A percentile compares a stretch with the other conserved stretches of the same genome.
Conservation (phyloP, 2,888 invertebrate genomes). For the Aporophyla nigra region DNA sequence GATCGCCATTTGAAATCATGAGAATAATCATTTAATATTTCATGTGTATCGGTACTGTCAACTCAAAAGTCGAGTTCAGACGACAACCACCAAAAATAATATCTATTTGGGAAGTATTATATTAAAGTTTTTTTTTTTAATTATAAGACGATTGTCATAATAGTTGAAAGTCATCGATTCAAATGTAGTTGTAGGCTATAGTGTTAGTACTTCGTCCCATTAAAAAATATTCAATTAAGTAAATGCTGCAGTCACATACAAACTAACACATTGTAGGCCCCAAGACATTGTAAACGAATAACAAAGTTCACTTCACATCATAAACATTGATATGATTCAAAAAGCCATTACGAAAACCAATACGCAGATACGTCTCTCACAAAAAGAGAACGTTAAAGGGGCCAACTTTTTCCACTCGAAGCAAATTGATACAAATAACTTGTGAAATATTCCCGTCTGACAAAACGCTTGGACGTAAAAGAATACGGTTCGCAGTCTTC, state of each 20-base stretch:
- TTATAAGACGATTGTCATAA: background rate
- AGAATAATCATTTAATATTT: background rate
- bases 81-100: background rate
- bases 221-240: background rate
- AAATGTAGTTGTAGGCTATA: background rate
- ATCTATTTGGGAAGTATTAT: background rate
- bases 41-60: no score
- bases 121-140: background rate
- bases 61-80: background rate
- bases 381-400: slow-evolving; percentile 44
- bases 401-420: slow-evolving; percentile 57
- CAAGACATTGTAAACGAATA: slow-evolving; percentile 37
- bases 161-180: background rate
- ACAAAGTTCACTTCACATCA: slow-evolving; percentile 54
- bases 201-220: no score
- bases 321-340: slow-evolving; percentile 55
- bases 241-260: slow-evolving; percentile 1
- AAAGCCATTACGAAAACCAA: slow-evolving; percentile 58
- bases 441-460: slow-evolving; percentile 63
- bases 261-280: background rate
- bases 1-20: background rate
- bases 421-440: slow-evolving; percentile 70
- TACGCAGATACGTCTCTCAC: slow-evolving; percentile 39
- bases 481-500: slow-evolving; percentile 71
- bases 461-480: slow-evolving; percentile 70